Evolutionary conservation across 2,888 invertebrate genomes (phyloP), one percentile per base, ranked within the genome.

Genomic region (Perithous albicinctus): DNA sequence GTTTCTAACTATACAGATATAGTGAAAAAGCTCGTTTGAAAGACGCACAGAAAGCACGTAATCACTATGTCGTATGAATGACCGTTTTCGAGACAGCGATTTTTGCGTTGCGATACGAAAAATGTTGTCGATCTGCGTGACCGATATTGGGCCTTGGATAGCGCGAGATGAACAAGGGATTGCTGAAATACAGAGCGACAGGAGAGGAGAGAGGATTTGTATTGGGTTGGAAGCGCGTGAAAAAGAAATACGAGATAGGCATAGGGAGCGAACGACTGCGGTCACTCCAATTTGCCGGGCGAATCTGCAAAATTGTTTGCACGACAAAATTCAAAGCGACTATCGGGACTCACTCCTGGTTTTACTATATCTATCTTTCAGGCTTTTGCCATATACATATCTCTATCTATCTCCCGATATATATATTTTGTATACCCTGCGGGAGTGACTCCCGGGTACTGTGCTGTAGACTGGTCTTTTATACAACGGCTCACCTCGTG

Each of bases 231-330:
- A 15, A 48, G 29, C 48, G 59, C 41, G 63, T 64, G 32, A 63
- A 79, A 63, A 64, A 63, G 69, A 46, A 70, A 70, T 26, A 4
- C 54, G 18, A 35, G 67, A 61, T 61, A 63, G 56, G 67, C 70
- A 6, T 12, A 67, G 48, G 41, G 70, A 61, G 26, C n/a, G 64
- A 63, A 80, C 75, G 32, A 69, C 38, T 59, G 76, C 51, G 76
- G 80, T 76, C 80, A 73, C 77, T 76, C 72, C 80, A 77, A 80
- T 80, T 80, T 73, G 67, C 46, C 61, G 59, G 2, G 72, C 41
- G 72, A 80, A 72, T 73, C 80, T 72, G 77, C 66, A 77, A 80
- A 80, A 73, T 77, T 77, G 80, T 80, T 80, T 73, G 73, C 72
- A 80, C 73, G 77, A 77, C 41, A 72, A 77, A 77, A 80, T 77